Evolutionary conservation across 1,140 invertebrate genomes (phyloP).

Genomic region (Artemia franciscana): DNA sequence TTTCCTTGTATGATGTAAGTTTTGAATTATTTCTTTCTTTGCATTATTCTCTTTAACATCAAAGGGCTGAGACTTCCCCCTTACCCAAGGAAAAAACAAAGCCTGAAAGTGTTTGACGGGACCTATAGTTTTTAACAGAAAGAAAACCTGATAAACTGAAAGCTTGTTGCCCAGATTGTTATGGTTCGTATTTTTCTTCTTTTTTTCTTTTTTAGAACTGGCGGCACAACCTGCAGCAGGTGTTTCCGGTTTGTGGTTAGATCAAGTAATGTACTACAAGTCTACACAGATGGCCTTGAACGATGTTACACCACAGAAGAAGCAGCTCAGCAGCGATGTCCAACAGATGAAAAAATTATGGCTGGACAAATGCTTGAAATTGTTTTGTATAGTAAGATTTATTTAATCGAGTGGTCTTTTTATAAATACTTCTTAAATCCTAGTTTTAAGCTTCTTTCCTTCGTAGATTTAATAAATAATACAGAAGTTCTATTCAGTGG

Average conservation of each 20-base stretch:
- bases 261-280: slow-evolving; percentile 34
- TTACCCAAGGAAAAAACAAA: neutral
- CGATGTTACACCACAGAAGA: slow-evolving; percentile 36
- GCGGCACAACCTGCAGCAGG: slow-evolving; percentile 29
- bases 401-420: too few species aligned
- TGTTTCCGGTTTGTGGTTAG: slow-evolving; percentile 34
- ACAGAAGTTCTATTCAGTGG: too few species aligned
- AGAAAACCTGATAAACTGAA: neutral
- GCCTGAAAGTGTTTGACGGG: neutral
- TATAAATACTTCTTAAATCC: too few species aligned
- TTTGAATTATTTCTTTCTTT: neutral
- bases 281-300: slow-evolving; percentile 32
- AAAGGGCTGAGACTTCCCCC: too few species aligned
- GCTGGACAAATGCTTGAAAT: slow-evolving; percentile 21
- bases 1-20: neutral
- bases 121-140: too few species aligned
- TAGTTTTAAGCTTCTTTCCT: too few species aligned
- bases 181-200: slow-evolving; percentile 13
- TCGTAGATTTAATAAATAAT: too few species aligned
- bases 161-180: neutral
- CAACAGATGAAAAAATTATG: slow-evolving; percentile 22
- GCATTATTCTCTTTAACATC: neutral
- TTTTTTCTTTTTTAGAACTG: slow-evolving; percentile 21
- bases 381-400: slow-evolving; percentile 27
- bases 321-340: slow-evolving; percentile 32